A percentile compares a stretch with the other conserved stretches of the same genome.
Evolutionary conservation across 2,113 vertebrate genomes (phyloP).

Genomic region (Poeciliopsis turrubarensis): DNA sequence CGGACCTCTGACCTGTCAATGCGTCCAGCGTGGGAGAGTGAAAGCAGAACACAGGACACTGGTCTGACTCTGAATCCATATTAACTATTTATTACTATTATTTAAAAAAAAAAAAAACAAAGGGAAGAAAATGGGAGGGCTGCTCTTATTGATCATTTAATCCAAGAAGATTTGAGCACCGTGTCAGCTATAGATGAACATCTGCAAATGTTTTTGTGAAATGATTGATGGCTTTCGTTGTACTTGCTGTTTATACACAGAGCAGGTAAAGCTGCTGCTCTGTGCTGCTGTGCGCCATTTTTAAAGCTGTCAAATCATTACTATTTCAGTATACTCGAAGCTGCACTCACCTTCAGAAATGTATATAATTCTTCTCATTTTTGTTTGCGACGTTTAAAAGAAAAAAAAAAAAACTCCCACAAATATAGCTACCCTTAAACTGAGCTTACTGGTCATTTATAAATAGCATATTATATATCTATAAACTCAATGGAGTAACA

Average conservation of each 20-base stretch:
- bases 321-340: constrained; percentile 29
- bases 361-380: constrained; percentile 60
- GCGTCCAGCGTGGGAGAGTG: background rate
- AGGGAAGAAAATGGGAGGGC: background rate
- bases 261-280: constrained; percentile 45
- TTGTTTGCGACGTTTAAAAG: constrained; percentile 29
- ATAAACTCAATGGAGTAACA: constrained; percentile 77
- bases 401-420: constrained; percentile 25
- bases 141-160: constrained; percentile 35
- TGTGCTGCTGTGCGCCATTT: constrained; percentile 50
- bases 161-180: constrained; percentile 54
- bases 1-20: constrained; percentile 85
- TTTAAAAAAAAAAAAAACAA: background rate
- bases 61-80: constrained; percentile 45
- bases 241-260: constrained; percentile 38
- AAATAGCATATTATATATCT: constrained; percentile 28
- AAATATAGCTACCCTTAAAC: constrained; percentile 62
- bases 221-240: constrained; percentile 44
- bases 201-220: constrained; percentile 34
- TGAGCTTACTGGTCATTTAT: constrained; percentile 78
- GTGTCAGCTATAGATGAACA: constrained; percentile 20
- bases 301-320: constrained; percentile 29
- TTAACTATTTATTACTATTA: constrained; percentile 11
- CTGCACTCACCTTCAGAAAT: constrained; percentile 48
- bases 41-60: constrained; percentile 18